Evolutionary conservation across 92 coral and sea anemone species (phyloP), one percentile per base, ranked within the genome.

Genomic region (Porites evermanni): DNA sequence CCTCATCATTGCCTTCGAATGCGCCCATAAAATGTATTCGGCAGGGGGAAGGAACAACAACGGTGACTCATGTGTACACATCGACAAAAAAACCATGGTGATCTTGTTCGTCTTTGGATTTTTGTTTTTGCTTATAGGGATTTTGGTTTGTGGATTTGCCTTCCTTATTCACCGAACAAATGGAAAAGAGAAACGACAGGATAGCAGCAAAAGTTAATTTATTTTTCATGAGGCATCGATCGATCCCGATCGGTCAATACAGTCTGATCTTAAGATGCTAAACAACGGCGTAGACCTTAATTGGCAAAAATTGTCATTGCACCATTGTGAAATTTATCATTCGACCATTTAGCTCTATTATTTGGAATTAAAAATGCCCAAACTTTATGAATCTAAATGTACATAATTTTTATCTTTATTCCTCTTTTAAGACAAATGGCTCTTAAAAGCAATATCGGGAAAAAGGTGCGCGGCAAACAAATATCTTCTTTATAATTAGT

Each of bases 101-200:
- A 87, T 87, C 16, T 63, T 91, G 38, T 68, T 91, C 38, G 81
- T 78, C 20, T 91, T 91, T 77, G 94, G 94, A 10, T 82, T 87
- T 65, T 64, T 91, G 58, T 91, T 87, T 38, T 54, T 91, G 82
- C 12, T 82, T 66, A 89, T 83, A n/a, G 94, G 94, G 3, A 26
- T 91, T 32, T 21, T 87, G 29, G 94, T 91, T 5, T 78, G 91
- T 32, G 86, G 17, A 7, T 91, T 91, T 78, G 91, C 94, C 26
- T 87, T 69, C 78, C 53, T 91, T 17, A 86, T 91, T 50, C 84
- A 79, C 14, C 65, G 17, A 14, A 29, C 84, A 44, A 79, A 79
- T 79, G 14, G 13, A n/a, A 50, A 66, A 52, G 74, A 51, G 17
- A 66, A 79, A 16, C 52, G 74, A 66, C 54, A 53, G 21, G 73